phyloP scores from a whole-genome alignment of 2,113 vertebrate genomes.

The Grus americana region DNA sequence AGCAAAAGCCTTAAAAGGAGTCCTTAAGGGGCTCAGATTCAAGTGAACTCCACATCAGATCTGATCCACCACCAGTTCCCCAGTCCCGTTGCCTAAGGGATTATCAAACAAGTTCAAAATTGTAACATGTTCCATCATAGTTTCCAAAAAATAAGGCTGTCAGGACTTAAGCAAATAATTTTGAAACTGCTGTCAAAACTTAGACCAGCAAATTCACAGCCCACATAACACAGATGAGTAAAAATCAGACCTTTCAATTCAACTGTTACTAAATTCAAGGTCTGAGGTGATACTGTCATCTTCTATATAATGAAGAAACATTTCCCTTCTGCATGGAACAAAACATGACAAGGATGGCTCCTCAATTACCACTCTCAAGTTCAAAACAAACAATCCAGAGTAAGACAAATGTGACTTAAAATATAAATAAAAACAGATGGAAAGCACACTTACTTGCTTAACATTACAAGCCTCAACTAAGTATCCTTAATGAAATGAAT shows the following conservation, averaged over 20 bases:
- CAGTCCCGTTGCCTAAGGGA: not conserved
- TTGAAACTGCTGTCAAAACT: not conserved
- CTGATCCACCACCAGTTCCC: not conserved
- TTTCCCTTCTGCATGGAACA: not conserved
- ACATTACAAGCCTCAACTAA: not conserved
- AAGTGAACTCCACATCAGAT: not conserved
- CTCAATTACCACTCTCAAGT: not conserved
- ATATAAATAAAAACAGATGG: not conserved
- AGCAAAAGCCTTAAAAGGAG: not conserved
- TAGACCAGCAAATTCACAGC: not conserved
- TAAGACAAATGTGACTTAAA: not conserved
- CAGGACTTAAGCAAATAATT: not conserved
- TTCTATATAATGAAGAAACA: not conserved
- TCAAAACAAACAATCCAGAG: not conserved
- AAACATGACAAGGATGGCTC: not conserved
- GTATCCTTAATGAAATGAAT: not conserved
- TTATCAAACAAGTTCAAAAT: not conserved
- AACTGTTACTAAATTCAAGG: not conserved
- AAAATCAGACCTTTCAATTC: not conserved
- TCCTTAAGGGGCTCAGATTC: not conserved
- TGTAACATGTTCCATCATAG: not conserved
- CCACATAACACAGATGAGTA: not conserved
- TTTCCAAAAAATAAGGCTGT: not conserved
- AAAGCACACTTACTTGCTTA: not conserved
- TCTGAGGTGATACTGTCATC: not conserved